These are phyloP conservation scores for Lasioglossum villosulum DNA, from an alignment of 2,888 invertebrate genomes.

Conservation along the genomic window DNA sequence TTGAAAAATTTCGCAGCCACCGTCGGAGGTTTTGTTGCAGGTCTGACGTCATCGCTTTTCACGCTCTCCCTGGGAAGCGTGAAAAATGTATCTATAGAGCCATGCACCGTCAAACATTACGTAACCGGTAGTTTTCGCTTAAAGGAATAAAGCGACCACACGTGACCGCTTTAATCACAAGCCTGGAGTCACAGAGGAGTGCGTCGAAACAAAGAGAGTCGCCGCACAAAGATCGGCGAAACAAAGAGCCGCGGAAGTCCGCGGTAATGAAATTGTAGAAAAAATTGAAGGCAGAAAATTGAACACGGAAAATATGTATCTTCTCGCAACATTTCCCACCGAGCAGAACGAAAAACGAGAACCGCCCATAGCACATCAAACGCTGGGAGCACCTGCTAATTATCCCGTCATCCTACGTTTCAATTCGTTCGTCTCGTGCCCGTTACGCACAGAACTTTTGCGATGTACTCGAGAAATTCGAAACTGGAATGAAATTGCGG, in stretches of 20 bases:
- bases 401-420: not conserved
- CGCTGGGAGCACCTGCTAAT: not conserved
- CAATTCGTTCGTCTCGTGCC: not conserved
- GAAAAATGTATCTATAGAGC: not conserved
- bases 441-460: not conserved
- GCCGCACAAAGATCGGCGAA: conserved; percentile 5
- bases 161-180: not conserved
- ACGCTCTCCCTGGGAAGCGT: not conserved
- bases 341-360: not conserved
- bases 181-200: not conserved
- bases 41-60: not conserved
- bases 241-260: not conserved
- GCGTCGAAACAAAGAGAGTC: not conserved
- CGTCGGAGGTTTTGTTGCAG: not conserved
- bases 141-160: not conserved
- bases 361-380: not conserved
- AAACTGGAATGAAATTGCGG: not conserved
- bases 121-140: not conserved
- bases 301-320: not conserved
- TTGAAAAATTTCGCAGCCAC: not conserved
- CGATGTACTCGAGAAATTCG: not conserved
- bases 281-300: not conserved
- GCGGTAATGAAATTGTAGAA: not conserved
- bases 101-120: not conserved
- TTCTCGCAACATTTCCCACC: not conserved